phyloP scores from a whole-genome alignment of 2,797 vertebrate genomes.

The Morus bassanus region DNA sequence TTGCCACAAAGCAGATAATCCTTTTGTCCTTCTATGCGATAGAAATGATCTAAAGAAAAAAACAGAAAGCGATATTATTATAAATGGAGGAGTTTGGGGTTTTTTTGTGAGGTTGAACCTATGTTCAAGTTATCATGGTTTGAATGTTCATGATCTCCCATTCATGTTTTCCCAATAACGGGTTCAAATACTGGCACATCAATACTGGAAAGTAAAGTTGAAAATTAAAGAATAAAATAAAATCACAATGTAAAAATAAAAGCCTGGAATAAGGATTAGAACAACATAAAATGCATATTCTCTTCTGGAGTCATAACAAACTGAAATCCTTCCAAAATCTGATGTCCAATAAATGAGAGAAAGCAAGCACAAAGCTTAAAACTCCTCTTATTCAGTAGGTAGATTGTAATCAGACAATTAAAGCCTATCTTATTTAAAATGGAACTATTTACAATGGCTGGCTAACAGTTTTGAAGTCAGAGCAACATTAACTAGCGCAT shows the following conservation, averaged over 20 bases:
- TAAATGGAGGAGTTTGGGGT: fast-evolving
- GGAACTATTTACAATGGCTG: background rate
- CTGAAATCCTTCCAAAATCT: background rate
- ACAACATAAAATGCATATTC: background rate
- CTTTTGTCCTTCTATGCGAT: constrained; percentile 69
- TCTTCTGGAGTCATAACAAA: background rate
- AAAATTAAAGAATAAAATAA: background rate
- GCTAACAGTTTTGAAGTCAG: background rate
- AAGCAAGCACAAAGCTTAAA: background rate
- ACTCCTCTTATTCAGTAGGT: background rate
- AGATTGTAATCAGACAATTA: background rate
- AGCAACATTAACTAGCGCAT: background rate
- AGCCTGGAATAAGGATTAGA: background rate
- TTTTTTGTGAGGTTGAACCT: background rate
- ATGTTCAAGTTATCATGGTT: background rate
- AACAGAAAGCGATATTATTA: background rate
- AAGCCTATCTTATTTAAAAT: background rate
- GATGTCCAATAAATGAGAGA: background rate
- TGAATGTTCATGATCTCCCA: background rate
- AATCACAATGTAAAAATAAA: background rate
- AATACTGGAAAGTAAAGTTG: background rate
- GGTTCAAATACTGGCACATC: background rate
- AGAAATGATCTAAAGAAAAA: constrained; percentile 71
- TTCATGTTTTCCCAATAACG: background rate
- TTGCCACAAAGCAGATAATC: constrained; percentile 91